Percentiles rank a stretch among this genome's conserved stretches.
phyloP scores from a whole-genome alignment of 2,113 vertebrate genomes.

The Dipodomys spectabilis region DNA sequence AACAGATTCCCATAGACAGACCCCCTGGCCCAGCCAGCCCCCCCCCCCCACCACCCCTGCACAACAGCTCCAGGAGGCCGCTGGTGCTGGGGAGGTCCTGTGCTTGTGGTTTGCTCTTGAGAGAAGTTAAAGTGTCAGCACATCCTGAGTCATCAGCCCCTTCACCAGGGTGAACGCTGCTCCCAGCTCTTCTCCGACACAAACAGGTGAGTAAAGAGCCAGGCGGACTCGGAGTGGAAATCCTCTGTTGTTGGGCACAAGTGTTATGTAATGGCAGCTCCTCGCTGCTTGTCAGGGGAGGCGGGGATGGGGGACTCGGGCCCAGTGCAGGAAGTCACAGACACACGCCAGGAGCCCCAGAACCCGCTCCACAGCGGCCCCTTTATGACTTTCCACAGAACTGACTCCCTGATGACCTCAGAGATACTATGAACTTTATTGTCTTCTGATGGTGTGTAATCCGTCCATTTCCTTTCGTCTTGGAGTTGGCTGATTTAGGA shows the following conservation, averaged over 20 bases:
- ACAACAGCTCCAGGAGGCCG: not conserved
- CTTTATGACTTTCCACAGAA: not conserved
- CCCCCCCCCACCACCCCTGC: too few relatives aligned
- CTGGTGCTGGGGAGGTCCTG: too few relatives aligned
- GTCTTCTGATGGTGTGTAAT: conserved; percentile 53
- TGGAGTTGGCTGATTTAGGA: not conserved
- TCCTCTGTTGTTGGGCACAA: not conserved
- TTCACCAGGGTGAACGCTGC: too few relatives aligned
- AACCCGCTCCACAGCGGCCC: rapidly evolving
- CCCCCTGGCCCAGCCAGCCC: too few relatives aligned
- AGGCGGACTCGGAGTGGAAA: not conserved
- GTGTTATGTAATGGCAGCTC: not conserved
- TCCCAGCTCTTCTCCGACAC: not conserved
- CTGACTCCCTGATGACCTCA: not conserved
- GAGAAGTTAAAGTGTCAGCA: not conserved
- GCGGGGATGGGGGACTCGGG: too few relatives aligned
- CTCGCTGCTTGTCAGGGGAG: too few relatives aligned
- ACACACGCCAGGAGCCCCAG: too few relatives aligned
- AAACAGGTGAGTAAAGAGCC: not conserved
- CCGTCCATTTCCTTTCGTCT: conserved; percentile 37
- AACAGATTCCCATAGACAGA: not conserved
- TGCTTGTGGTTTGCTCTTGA: not conserved
- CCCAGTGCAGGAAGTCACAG: too few relatives aligned
- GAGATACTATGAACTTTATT: not conserved
- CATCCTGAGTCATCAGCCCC: not conserved